These are phyloP conservation scores for Pseudomyrmex sp. DNA, from an alignment of 1,140 invertebrate genomes.

Conservation along the genomic window DNA sequence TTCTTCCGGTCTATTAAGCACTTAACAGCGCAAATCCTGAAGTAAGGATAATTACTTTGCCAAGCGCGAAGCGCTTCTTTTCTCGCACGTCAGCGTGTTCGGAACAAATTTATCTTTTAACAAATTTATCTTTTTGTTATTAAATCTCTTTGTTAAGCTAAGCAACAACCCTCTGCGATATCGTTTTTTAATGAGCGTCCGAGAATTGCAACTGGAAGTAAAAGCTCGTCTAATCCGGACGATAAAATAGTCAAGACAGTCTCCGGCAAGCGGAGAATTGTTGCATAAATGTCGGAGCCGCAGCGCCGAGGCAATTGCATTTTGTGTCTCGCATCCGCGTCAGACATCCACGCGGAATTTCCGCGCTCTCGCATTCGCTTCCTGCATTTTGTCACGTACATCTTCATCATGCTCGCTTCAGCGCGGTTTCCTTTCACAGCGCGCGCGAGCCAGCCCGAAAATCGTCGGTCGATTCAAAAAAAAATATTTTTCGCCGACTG, in stretches of 20 bases:
- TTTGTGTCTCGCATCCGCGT: conserved; percentile 50
- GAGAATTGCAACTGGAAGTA: conserved; percentile 23
- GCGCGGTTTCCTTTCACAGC: conserved; percentile 34
- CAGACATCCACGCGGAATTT: conserved; percentile 54
- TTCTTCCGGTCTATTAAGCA: background rate
- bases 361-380: conserved; percentile 44
- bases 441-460: conserved; percentile 5
- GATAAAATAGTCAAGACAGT: conserved; percentile 29
- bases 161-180: background rate
- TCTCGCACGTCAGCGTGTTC: too few relatives aligned
- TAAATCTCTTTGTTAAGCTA: background rate
- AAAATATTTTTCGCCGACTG: conserved; percentile 36
- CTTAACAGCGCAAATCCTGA: background rate
- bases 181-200: conserved; percentile 4
- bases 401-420: conserved; percentile 61
- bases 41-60: background rate
- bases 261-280: background rate
- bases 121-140: background rate
- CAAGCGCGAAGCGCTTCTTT: background rate
- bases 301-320: conserved; percentile 45
- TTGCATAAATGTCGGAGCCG: conserved; percentile 45
- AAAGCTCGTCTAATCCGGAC: conserved; percentile 1
- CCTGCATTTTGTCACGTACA: conserved; percentile 64
- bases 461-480: conserved; percentile 55
- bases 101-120: too few relatives aligned